These are phyloP conservation scores for Anguilla rostrata DNA, from an alignment of 2,113 vertebrate species.

Conservation along the genomic window DNA sequence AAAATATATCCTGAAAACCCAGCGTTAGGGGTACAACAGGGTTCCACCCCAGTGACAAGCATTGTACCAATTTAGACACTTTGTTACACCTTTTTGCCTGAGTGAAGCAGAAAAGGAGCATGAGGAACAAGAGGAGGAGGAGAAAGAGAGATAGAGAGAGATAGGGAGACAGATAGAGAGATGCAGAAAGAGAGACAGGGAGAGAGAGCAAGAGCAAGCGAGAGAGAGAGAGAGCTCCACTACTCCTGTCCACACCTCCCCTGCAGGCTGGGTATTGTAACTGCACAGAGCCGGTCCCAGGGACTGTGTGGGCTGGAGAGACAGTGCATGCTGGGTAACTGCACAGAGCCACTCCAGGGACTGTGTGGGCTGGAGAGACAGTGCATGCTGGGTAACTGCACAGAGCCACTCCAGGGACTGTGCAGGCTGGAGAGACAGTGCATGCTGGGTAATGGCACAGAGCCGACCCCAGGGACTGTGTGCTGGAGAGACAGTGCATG, in stretches of 20 bases:
- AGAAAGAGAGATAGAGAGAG: too few relatives aligned
- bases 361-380: slow-evolving; percentile 71
- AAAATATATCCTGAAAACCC: too few relatives aligned
- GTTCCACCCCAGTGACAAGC: too few relatives aligned
- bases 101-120: too few relatives aligned
- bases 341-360: slow-evolving; percentile 75
- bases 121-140: too few relatives aligned
- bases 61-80: too few relatives aligned
- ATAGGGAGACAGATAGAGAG: too few relatives aligned
- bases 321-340: slow-evolving; percentile 64
- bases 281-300: slow-evolving; percentile 73
- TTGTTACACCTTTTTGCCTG: too few relatives aligned
- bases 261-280: slow-evolving; percentile 63
- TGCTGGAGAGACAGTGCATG: slow-evolving; percentile 71
- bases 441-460: slow-evolving; percentile 58
- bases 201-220: too few relatives aligned
- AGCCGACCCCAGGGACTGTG: slow-evolving; percentile 66
- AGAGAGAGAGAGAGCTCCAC: not conserved
- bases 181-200: too few relatives aligned
- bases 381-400: slow-evolving; percentile 67
- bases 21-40: too few relatives aligned
- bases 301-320: too few relatives aligned
- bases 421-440: slow-evolving; percentile 72
- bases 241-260: slow-evolving; percentile 43
- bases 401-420: slow-evolving; percentile 70